Evolutionary conservation across 2,113 vertebrate genomes (phyloP).

Genomic region (Cacatua alba): DNA sequence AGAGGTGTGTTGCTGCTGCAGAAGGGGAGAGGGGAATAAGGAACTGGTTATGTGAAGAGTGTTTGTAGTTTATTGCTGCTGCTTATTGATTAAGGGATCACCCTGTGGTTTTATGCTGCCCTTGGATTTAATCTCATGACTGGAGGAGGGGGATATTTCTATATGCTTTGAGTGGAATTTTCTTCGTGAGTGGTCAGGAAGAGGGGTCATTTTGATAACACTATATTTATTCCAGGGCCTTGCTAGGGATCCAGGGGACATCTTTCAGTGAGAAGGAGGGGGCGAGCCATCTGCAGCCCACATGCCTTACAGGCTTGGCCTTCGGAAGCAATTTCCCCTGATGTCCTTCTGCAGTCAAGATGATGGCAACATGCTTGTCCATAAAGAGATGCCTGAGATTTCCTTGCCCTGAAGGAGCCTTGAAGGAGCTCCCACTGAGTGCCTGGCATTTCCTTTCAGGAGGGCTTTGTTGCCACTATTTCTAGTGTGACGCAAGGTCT

Average conservation of each 20-base stretch:
- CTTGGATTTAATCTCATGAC: background rate
- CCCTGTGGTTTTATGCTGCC: background rate
- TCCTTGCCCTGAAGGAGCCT: background rate
- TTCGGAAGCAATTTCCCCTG: background rate
- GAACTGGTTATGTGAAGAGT: background rate
- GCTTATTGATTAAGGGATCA: background rate
- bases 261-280: background rate
- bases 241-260: background rate
- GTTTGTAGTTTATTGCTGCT: slow-evolving; percentile 54
- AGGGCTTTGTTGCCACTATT: background rate
- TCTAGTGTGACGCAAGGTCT: background rate
- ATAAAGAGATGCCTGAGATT: background rate
- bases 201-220: background rate
- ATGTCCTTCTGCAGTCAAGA: background rate
- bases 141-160: background rate
- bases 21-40: slow-evolving; percentile 1
- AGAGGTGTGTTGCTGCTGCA: slow-evolving; percentile 39
- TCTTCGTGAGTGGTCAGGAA: slow-evolving; percentile 5
- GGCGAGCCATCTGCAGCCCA: background rate
- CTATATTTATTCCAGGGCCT: background rate
- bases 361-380: background rate
- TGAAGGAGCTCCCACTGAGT: background rate
- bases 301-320: accelerated
- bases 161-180: background rate
- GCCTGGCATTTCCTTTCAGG: background rate